Percentiles rank a stretch among this genome's conserved stretches.
Conservation (phyloP, 1,140 invertebrate species). For the Palaemon carinicauda region DNA sequence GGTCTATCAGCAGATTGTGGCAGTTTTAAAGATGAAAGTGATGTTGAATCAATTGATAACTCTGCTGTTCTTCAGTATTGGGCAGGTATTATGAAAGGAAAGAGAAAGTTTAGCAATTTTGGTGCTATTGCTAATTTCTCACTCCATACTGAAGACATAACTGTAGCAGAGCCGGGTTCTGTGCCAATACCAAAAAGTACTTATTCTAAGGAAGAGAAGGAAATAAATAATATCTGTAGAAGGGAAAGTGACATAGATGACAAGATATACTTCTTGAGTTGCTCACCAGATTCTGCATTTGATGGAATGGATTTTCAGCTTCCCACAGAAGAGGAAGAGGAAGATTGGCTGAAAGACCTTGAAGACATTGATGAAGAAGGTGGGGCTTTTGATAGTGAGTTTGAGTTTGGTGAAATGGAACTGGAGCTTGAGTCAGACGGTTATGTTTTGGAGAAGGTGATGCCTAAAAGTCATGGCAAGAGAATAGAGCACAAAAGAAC, state of each 20-base stretch:
- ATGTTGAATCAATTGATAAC: constrained; percentile 39
- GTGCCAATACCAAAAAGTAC: background rate
- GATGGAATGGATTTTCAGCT: constrained; percentile 29
- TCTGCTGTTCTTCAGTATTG: constrained; percentile 48
- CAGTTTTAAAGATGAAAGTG: background rate
- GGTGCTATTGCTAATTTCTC: constrained; percentile 26
- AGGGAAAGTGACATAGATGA: background rate
- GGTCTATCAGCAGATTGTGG: background rate
- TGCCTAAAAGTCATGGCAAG: background rate
- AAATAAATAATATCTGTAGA: background rate
- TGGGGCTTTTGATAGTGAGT: constrained; percentile 33
- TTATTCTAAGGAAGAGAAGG: background rate
- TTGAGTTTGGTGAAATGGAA: constrained; percentile 37
- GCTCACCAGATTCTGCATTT: constrained; percentile 27
- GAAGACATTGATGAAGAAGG: constrained; percentile 44
- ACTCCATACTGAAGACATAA: background rate
- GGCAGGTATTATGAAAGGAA: constrained; percentile 36
- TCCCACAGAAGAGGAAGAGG: constrained; percentile 42
- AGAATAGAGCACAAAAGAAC: background rate
- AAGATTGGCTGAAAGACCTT: constrained; percentile 47
- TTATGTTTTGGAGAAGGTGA: background rate
- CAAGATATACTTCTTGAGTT: constrained; percentile 39
- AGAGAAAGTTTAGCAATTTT: background rate
- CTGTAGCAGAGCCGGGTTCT: background rate
- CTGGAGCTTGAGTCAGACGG: background rate